Conservation (phyloP, 2,888 invertebrate species). For the Mimas tiliae region DNA sequence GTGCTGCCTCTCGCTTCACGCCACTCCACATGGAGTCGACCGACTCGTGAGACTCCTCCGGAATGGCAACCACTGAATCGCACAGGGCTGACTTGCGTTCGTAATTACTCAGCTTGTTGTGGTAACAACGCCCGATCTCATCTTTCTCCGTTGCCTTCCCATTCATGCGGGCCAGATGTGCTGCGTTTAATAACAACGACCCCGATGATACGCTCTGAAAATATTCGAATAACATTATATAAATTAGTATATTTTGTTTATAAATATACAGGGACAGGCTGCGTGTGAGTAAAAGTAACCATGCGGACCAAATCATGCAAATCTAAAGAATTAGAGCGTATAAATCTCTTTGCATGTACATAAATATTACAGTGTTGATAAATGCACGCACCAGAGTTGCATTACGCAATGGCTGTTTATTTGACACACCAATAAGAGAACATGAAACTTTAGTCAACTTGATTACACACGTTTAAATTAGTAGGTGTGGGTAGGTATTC, state of each 20-base stretch:
- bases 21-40: constrained; percentile 75
- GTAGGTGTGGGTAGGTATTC: background rate
- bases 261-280: background rate
- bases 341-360: constrained; percentile 16
- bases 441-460: background rate
- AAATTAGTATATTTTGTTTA: background rate
- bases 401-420: constrained; percentile 1
- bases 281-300: constrained; percentile 13
- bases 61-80: constrained; percentile 72
- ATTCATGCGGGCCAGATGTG: constrained; percentile 87
- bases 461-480: background rate
- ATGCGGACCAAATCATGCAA: constrained; percentile 19
- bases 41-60: constrained; percentile 70
- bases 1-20: constrained; percentile 76
- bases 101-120: constrained; percentile 66
- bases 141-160: constrained; percentile 66
- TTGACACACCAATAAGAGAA: constrained; percentile 1
- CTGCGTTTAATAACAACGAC: constrained; percentile 91
- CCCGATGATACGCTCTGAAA: constrained; percentile 93
- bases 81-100: constrained; percentile 60
- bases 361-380: constrained; percentile 25
- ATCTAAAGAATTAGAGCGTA: constrained; percentile 25
- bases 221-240: constrained; percentile 26
- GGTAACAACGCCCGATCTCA: constrained; percentile 67
- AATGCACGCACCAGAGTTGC: background rate